A percentile compares a stretch with the other conserved stretches of the same genome.
These are phyloP conservation scores for Brachirus orientalis DNA, from an alignment of 2,113 vertebrate species.

Conservation along the genomic window DNA sequence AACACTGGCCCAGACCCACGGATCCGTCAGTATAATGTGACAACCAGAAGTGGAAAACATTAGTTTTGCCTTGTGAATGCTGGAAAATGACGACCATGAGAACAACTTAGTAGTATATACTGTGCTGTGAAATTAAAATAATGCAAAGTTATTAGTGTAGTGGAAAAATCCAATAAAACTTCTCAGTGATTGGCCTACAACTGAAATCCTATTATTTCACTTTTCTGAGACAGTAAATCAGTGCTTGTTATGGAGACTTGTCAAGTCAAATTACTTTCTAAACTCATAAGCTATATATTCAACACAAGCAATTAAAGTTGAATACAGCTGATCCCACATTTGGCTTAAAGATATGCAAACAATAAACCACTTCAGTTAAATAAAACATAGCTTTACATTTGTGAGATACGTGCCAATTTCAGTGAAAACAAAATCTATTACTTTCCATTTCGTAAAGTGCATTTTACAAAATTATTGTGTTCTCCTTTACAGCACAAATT, in stretches of 20 bases:
- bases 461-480: conserved; percentile 12
- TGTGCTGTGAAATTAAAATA: conserved; percentile 67
- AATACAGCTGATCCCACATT: conserved; percentile 52
- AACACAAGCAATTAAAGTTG: conserved; percentile 61
- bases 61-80: conserved; percentile 62
- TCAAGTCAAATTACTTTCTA: conserved; percentile 67
- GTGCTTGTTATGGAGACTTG: conserved; percentile 65
- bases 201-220: conserved; percentile 71
- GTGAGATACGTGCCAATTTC: conserved; percentile 38
- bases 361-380: conserved; percentile 55
- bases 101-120: conserved; percentile 49
- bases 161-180: conserved; percentile 77
- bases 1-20: conserved; percentile 12
- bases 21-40: conserved; percentile 52
- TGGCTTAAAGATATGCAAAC: conserved; percentile 61
- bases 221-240: conserved; percentile 74
- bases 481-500: conserved; percentile 10
- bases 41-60: conserved; percentile 64
- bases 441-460: conserved; percentile 34
- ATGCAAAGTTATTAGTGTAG: conserved; percentile 69
- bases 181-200: conserved; percentile 68
- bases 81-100: conserved; percentile 62
- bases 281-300: conserved; percentile 60
- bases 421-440: conserved; percentile 34
- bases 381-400: conserved; percentile 52